A percentile compares a stretch with the other conserved stretches of the same genome.
Conservation (phyloP, 2,888 invertebrate genomes). For the Patella depressa region DNA sequence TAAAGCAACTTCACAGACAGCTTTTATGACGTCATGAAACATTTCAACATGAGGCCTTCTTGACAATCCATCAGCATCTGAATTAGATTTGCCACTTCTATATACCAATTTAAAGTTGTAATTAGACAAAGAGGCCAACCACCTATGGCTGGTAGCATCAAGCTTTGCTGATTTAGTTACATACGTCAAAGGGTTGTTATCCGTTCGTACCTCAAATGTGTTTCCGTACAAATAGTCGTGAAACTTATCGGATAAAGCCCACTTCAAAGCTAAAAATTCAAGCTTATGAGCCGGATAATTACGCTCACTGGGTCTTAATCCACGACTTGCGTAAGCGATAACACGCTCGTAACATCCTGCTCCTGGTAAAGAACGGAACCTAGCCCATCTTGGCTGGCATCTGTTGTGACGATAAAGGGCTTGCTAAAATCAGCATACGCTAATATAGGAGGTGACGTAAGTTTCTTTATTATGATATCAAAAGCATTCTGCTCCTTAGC, state of each 20-base stretch:
- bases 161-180: background rate
- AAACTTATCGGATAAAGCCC: too few relatives aligned
- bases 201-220: background rate
- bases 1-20: too few relatives aligned
- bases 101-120: background rate
- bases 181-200: constrained; percentile 2
- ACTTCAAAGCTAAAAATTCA: background rate
- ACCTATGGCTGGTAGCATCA: background rate
- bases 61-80: background rate
- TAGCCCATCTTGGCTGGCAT: background rate
- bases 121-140: background rate
- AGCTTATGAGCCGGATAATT: background rate
- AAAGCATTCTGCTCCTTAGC: too few relatives aligned
- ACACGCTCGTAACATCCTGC: background rate
- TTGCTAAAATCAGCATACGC: too few relatives aligned
- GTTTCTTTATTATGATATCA: too few relatives aligned
- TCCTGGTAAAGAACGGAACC: background rate
- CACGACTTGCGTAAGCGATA: too few relatives aligned
- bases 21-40: too few relatives aligned
- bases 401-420: too few relatives aligned
- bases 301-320: too few relatives aligned
- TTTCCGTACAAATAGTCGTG: too few relatives aligned
- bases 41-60: too few relatives aligned
- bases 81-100: background rate
- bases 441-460: too few relatives aligned